These are phyloP conservation scores for Gryllus longicercus DNA, from an alignment of 2,888 invertebrate species.

Conservation along the genomic window DNA sequence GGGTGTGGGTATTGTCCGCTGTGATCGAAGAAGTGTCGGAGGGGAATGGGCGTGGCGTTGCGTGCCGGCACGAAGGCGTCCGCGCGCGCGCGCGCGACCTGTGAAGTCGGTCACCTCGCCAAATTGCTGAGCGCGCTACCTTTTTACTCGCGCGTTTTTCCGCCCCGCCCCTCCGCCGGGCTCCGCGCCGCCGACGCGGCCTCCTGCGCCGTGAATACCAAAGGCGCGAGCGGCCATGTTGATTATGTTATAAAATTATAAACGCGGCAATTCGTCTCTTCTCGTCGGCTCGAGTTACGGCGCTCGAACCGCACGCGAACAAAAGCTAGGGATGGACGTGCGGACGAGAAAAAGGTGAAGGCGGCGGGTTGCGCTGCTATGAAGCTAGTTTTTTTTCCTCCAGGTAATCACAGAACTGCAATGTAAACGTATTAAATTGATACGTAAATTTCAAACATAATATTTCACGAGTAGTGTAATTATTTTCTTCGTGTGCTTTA, in stretches of 20 bases:
- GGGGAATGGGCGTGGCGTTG: not conserved
- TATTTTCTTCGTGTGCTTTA: too few relatives aligned
- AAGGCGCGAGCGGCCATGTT: not conserved
- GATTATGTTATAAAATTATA: conserved; percentile 17
- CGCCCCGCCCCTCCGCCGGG: not conserved
- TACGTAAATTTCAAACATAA: too few relatives aligned
- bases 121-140: not conserved
- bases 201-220: not conserved
- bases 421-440: too few relatives aligned
- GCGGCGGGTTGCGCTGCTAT: too few relatives aligned
- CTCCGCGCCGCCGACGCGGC: not conserved
- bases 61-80: not conserved
- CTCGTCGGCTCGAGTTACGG: not conserved
- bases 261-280: not conserved
- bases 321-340: too few relatives aligned
- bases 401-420: too few relatives aligned
- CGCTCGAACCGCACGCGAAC: too few relatives aligned
- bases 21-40: too few relatives aligned
- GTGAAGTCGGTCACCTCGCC: conserved; percentile 1
- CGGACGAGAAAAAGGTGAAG: too few relatives aligned
- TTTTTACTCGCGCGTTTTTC: not conserved
- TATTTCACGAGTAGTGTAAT: too few relatives aligned
- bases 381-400: too few relatives aligned
- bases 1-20: too few relatives aligned
- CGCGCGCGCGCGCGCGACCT: not conserved